Conservation (phyloP, 1,140 invertebrate species). For the Drosophila dunni region DNA sequence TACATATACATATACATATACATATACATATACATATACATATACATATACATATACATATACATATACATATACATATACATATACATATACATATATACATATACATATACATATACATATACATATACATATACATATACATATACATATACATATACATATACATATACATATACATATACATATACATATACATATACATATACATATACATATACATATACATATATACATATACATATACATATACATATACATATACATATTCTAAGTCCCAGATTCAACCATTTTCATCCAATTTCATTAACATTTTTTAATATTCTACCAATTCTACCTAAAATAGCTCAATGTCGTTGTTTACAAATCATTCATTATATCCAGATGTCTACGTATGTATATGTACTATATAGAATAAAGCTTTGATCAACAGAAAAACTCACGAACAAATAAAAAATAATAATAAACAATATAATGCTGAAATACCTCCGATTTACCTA, state of each 20-base stretch:
- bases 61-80: conserved; percentile 16
- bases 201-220: conserved; percentile 8
- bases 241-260: conserved; percentile 14
- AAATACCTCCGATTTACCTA: conserved; percentile 71
- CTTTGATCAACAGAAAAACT: conserved; percentile 9
- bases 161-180: conserved; percentile 9
- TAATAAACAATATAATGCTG: conserved; percentile 59
- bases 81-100: conserved; percentile 13
- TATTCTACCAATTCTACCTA: conserved; percentile 13
- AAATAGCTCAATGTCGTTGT: conserved; percentile 25
- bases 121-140: conserved; percentile 5
- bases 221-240: conserved; percentile 8
- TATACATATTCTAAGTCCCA: conserved; percentile 2
- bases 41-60: conserved; percentile 12
- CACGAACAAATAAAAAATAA: conserved; percentile 12
- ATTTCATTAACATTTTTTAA: conserved; percentile 30
- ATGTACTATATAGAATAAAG: conserved; percentile 16
- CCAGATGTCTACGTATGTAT: background rate
- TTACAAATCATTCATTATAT: conserved; percentile 18
- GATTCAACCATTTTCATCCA: conserved; percentile 11
- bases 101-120: conserved; percentile 6
- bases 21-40: conserved; percentile 13
- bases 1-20: conserved; percentile 11
- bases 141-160: conserved; percentile 9
- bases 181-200: conserved; percentile 10